Percentiles rank a stretch among this genome's conserved stretches.
These are phyloP conservation scores for Mesitornis unicolor DNA, from an alignment of 2,113 vertebrate species.

Conservation along the genomic window DNA sequence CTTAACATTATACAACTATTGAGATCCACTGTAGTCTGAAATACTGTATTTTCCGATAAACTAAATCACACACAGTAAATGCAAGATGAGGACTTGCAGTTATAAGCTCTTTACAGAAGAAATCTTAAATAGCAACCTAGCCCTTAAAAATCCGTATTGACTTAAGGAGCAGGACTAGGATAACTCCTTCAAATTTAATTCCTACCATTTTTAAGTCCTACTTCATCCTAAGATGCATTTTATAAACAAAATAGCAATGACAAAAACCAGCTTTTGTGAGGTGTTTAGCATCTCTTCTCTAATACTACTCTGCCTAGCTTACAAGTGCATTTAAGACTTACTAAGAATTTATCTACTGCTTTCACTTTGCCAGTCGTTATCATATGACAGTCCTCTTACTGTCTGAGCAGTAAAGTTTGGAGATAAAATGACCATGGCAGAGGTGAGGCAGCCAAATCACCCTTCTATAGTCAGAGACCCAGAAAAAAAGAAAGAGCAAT, in stretches of 20 bases:
- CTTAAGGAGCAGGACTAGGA: neutral
- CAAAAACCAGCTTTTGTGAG: neutral
- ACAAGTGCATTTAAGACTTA: neutral
- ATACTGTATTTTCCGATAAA: neutral
- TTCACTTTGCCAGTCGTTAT: neutral
- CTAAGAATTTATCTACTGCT: neutral
- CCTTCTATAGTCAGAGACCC: neutral
- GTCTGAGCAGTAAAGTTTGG: neutral
- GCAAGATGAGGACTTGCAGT: neutral
- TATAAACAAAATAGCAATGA: neutral
- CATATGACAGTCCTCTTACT: neutral
- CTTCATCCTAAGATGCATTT: neutral
- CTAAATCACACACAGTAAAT: neutral
- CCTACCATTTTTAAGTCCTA: neutral
- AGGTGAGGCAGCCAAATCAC: neutral
- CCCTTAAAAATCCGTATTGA: neutral
- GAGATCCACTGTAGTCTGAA: neutral
- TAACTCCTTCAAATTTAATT: neutral
- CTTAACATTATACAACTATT: neutral
- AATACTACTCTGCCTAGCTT: neutral
- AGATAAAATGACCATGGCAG: neutral
- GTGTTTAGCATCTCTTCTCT: neutral
- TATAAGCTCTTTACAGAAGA: neutral
- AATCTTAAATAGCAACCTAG: neutral
- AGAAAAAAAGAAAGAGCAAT: slow-evolving; percentile 4